These are phyloP conservation scores for Branchipolynoe longqiensis DNA, from an alignment of 2,888 invertebrate genomes.

Conservation along the genomic window DNA sequence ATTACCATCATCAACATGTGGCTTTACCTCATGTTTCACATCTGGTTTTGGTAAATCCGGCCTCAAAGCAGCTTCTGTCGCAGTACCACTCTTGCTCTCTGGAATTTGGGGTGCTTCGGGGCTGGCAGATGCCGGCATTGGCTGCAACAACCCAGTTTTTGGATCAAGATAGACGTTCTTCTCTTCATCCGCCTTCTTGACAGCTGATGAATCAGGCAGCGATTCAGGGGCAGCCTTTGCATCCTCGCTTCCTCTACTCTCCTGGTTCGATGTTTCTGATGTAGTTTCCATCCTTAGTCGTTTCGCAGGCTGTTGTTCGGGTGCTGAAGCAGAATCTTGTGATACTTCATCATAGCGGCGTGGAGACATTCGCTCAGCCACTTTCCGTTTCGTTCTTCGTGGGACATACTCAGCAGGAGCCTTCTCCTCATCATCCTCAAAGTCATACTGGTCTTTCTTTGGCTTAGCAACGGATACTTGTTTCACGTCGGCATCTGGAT, in stretches of 20 bases:
- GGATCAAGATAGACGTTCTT: constrained; percentile 47
- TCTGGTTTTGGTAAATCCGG: not conserved
- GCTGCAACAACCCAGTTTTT: constrained; percentile 26
- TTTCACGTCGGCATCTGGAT: constrained; percentile 7
- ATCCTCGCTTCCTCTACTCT: constrained; percentile 3
- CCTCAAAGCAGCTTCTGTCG: not conserved
- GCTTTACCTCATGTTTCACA: not conserved
- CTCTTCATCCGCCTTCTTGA: constrained; percentile 18
- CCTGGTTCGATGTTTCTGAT: not conserved
- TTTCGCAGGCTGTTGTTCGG: not conserved
- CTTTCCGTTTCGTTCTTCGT: constrained; percentile 24
- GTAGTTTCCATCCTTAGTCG: not conserved
- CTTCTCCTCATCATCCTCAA: constrained; percentile 66
- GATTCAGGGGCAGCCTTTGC: not conserved
- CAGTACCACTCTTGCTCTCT: not conserved
- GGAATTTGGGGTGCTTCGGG: not conserved
- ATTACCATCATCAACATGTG: not conserved
- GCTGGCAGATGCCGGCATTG: not conserved
- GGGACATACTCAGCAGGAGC: constrained; percentile 54
- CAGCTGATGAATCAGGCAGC: not conserved
- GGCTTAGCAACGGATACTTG: not conserved
- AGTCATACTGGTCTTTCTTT: constrained; percentile 65
- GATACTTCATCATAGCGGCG: constrained; percentile 44
- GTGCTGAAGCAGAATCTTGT: constrained; percentile 10
- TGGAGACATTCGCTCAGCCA: not conserved